Evolutionary conservation across 2,797 vertebrate genomes (phyloP).

Genomic region (Chloroceryle amazona): DNA sequence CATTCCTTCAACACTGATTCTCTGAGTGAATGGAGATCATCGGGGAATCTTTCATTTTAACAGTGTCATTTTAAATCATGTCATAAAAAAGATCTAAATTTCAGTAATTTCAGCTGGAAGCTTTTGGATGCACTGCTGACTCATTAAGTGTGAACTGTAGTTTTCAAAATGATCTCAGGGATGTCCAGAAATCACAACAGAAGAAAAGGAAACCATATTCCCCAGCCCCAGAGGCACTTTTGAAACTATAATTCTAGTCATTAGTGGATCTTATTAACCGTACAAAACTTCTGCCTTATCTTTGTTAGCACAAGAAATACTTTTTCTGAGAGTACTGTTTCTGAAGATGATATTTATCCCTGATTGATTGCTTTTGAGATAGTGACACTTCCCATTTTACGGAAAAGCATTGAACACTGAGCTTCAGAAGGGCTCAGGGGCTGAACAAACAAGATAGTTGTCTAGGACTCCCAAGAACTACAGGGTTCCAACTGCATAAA

Average conservation of each 20-base stretch:
- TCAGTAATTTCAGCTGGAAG: background rate
- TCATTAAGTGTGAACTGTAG: background rate
- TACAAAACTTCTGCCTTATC: background rate
- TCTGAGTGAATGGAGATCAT: background rate
- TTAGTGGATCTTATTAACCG: background rate
- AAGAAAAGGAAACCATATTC: background rate
- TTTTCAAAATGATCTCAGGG: background rate
- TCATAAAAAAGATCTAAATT: background rate
- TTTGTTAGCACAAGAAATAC: conserved; percentile 27
- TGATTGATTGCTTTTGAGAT: conserved; percentile 6
- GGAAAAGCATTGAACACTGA: background rate
- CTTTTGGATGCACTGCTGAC: background rate
- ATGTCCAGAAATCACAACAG: background rate
- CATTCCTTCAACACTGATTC: conserved; percentile 52
- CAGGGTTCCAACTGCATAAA: background rate
- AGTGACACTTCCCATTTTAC: background rate
- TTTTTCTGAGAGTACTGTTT: background rate
- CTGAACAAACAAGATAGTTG: background rate
- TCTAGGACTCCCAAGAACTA: background rate
- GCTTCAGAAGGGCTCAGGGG: background rate
- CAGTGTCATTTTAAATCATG: background rate
- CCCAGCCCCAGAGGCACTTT: conserved; percentile 31
- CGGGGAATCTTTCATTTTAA: conserved; percentile 19
- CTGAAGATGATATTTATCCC: background rate
- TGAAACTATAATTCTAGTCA: conserved; percentile 26